These are phyloP conservation scores for Octonoba sinensis DNA, from an alignment of 2,888 invertebrate genomes.

Conservation along the genomic window DNA sequence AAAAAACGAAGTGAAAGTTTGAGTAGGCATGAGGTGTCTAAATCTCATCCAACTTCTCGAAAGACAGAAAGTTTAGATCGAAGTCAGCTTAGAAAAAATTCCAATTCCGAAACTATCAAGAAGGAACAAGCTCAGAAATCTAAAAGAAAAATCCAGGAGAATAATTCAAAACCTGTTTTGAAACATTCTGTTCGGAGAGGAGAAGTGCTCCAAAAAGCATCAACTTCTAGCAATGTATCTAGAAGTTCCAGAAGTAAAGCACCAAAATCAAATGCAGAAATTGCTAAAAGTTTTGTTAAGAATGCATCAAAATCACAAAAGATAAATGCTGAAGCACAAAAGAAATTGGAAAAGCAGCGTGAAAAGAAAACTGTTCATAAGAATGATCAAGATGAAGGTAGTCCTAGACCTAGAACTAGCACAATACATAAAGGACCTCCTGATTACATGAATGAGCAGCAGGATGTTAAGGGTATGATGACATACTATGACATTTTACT, in stretches of 20 bases:
- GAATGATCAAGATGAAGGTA: background rate
- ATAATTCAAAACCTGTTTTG: background rate
- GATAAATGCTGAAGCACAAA: background rate
- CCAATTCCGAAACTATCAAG: background rate
- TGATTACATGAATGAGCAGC: background rate
- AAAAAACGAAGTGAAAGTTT: constrained; percentile 35
- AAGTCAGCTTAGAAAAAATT: background rate
- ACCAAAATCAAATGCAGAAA: constrained; percentile 36
- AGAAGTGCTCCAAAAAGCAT: too few species aligned
- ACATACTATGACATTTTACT: too few species aligned
- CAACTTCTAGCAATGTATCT: too few species aligned
- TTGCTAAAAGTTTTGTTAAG: constrained; percentile 58
- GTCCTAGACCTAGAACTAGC: constrained; percentile 57
- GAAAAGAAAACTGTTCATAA: background rate
- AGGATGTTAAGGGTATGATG: too few species aligned
- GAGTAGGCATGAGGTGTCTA: constrained; percentile 4
- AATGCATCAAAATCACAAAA: constrained; percentile 21
- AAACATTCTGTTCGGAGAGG: too few species aligned
- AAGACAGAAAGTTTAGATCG: constrained; percentile 49
- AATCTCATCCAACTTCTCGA: constrained; percentile 33
- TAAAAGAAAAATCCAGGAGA: too few species aligned
- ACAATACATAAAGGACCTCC: constrained; percentile 40
- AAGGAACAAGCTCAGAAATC: background rate
- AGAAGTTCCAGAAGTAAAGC: too few species aligned
- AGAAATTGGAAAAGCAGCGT: background rate